Percentiles rank a stretch among this genome's conserved stretches.
phyloP scores from a whole-genome alignment of 2,797 vertebrate species.

The Cichlasoma orientale region DNA sequence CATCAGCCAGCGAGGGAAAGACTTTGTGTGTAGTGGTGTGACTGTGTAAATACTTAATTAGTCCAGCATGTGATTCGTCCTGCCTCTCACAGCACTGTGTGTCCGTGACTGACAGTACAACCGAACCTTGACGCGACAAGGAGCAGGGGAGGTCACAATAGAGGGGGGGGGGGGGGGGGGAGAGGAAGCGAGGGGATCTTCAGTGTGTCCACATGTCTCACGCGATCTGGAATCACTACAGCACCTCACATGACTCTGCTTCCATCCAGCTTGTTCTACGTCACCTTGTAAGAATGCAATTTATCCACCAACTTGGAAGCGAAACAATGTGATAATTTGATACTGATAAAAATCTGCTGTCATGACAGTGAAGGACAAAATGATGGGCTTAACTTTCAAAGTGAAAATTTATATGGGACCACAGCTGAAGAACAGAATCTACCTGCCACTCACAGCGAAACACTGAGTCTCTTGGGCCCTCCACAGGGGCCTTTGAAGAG shows the following conservation, averaged over 20 bases:
- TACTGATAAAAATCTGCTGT: conserved; percentile 70
- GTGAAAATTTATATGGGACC: conserved; percentile 53
- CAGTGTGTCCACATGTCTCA: conserved; percentile 68
- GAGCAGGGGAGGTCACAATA: conserved; percentile 50
- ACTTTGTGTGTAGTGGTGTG: conserved; percentile 40
- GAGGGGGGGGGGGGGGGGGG: conserved; percentile 10
- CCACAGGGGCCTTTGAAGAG: conserved; percentile 25
- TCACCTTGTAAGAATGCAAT: conserved; percentile 68
- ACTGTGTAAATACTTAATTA: conserved; percentile 69
- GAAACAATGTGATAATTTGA: conserved; percentile 64
- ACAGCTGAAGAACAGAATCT: conserved; percentile 46
- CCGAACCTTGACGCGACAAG: conserved; percentile 60
- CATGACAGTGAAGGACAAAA: conserved; percentile 60
- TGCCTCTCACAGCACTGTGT: conserved; percentile 32
- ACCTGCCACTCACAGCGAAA: conserved; percentile 47
- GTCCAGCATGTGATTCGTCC: conserved; percentile 64
- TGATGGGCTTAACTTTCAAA: conserved; percentile 56
- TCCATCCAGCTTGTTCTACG: conserved; percentile 45
- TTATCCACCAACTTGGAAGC: conserved; percentile 61
- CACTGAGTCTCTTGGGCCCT: conserved; percentile 28
- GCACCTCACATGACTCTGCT: conserved; percentile 47
- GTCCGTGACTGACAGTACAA: conserved; percentile 58
- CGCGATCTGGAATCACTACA: conserved; percentile 65
- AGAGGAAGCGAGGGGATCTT: conserved; percentile 26
- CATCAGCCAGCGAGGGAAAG: conserved; percentile 44